phyloP scores from a whole-genome alignment of 2,797 vertebrate species.

The Diplodus sargus region DNA sequence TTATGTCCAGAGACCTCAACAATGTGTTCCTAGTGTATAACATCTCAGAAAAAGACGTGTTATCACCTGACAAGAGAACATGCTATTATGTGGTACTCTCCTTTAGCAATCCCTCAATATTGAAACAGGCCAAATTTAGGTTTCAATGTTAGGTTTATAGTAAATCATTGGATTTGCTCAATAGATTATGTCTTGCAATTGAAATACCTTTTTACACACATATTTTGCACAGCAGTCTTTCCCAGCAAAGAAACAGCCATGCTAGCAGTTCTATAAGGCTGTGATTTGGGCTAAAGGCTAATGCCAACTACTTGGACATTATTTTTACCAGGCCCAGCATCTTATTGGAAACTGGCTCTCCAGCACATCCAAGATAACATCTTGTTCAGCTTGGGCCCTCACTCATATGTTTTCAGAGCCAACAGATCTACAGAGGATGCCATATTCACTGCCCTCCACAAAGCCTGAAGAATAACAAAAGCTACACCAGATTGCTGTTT shows the following conservation, averaged over 20 bases:
- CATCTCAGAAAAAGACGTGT: not conserved
- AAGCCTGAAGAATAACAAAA: too few species aligned
- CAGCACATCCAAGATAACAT: too few species aligned
- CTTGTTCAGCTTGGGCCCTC: too few species aligned
- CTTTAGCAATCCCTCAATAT: not conserved
- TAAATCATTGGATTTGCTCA: not conserved
- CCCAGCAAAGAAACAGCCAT: not conserved
- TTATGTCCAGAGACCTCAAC: slow-evolving; percentile 3
- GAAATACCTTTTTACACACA: not conserved
- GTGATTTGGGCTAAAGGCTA: too few species aligned
- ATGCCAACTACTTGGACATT: not conserved
- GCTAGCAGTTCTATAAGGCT: not conserved
- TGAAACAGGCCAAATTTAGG: not conserved
- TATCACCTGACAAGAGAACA: not conserved
- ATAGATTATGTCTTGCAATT: not conserved
- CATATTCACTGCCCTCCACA: too few species aligned
- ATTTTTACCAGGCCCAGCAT: too few species aligned
- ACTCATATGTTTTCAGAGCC: too few species aligned
- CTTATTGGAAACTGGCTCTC: too few species aligned
- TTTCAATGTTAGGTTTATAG: not conserved
- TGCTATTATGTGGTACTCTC: too few species aligned
- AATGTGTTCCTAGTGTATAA: not conserved
- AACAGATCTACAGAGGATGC: too few species aligned
- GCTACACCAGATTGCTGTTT: too few species aligned
- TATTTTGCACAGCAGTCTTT: not conserved